phyloP scores from a whole-genome alignment of 2,113 vertebrate species.

The Porphyrio hochstetteri region DNA sequence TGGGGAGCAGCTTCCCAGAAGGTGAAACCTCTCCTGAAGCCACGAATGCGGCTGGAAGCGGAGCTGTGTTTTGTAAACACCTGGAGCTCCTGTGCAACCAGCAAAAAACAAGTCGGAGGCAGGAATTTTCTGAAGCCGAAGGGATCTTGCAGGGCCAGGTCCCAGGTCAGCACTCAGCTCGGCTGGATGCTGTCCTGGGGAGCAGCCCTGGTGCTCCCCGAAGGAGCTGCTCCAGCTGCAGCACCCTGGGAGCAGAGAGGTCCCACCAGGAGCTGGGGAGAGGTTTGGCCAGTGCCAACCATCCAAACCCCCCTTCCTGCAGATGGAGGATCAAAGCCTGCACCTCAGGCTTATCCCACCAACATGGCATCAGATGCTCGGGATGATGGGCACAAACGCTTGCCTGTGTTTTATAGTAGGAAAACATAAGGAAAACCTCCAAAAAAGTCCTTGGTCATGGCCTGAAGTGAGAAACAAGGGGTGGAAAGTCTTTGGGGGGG shows the following conservation, averaged over 20 bases:
- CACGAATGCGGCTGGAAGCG: fast-evolving
- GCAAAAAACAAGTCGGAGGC: neutral
- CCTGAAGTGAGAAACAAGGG: neutral
- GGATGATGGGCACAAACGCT: neutral
- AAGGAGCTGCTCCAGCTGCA: neutral
- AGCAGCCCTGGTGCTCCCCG: neutral
- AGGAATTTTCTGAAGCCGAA: neutral
- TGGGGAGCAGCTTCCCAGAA: neutral
- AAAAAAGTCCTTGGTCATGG: neutral
- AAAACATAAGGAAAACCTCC: neutral
- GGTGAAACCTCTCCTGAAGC: neutral
- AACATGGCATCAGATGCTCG: neutral
- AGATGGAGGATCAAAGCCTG: neutral
- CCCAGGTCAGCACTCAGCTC: fast-evolving
- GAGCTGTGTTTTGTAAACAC: slow-evolving; percentile 15
- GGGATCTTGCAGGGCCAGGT: neutral
- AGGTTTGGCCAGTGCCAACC: neutral
- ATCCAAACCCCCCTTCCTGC: neutral
- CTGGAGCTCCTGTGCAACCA: neutral
- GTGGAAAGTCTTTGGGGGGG: neutral
- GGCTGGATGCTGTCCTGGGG: neutral
- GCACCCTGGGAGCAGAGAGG: neutral
- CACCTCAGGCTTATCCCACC: neutral
- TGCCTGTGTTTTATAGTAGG: neutral
- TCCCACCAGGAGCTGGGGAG: neutral